Conservation (phyloP, 2,113 vertebrate species). For the Nanorana parkeri region DNA sequence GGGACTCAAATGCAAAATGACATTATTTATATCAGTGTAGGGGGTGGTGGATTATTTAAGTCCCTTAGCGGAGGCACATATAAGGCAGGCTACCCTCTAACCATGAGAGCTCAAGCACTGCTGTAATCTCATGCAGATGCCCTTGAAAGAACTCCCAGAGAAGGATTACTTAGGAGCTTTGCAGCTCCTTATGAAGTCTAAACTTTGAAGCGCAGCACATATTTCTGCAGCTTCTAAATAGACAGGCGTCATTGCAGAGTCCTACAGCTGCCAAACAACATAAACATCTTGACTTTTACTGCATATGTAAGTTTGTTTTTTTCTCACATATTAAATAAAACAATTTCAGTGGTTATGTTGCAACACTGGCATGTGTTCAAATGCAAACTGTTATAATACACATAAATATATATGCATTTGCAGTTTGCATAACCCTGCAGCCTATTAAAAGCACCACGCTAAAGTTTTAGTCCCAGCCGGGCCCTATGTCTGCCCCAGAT, state of each 20-base stretch:
- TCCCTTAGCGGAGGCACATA: constrained; percentile 19
- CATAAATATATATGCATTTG: too few species aligned
- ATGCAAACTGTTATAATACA: too few species aligned
- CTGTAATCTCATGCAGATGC: constrained; percentile 40
- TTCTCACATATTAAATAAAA: too few species aligned
- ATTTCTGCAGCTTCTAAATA: constrained; percentile 11
- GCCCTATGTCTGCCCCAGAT: too few species aligned
- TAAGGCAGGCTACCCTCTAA: constrained; percentile 7
- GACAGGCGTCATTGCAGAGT: constrained; percentile 6
- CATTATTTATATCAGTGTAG: constrained; percentile 23
- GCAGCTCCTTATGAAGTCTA: constrained; percentile 17
- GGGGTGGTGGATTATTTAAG: constrained; percentile 34
- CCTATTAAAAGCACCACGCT: too few species aligned
- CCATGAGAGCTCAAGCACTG: constrained; percentile 3
- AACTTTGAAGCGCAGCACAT: constrained; percentile 12
- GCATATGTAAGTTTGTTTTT: too few species aligned
- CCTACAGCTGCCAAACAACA: not conserved
- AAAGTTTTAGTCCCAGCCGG: too few species aligned
- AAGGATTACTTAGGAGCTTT: constrained; percentile 39
- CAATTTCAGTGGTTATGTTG: too few species aligned
- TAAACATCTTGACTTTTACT: too few species aligned
- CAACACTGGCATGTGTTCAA: too few species aligned
- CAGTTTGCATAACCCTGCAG: too few species aligned
- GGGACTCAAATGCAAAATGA: constrained; percentile 34
- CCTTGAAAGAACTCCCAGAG: constrained; percentile 42